Evolutionary conservation across 2,888 invertebrate genomes (phyloP), one percentile per base, ranked within the genome.

Genomic region (Pardosa pseudoannulata): DNA sequence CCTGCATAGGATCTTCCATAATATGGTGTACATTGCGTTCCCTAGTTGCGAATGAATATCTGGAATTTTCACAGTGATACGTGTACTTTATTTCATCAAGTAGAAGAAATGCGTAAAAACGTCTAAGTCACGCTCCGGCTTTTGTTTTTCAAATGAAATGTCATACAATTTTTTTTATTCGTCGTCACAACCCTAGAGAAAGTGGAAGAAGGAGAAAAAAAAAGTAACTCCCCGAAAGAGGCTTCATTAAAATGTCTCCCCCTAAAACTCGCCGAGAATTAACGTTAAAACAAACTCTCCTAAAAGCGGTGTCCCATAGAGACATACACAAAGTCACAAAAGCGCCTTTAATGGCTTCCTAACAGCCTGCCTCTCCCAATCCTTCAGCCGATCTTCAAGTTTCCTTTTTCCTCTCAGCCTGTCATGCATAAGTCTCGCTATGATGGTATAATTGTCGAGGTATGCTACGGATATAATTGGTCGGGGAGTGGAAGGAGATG

Each of bases 401-500:
- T 36, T 78, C n/a, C 32, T 56, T 75, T 70, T 56, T 16, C 71
- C 36, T 65, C 70, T 71, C 50, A 64, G 70, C 13, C 36, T 72
- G 62, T 23, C 36, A 79, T 56, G 65, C 67, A 83, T 50, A 73
- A 78, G 67, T 73, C 78, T 72, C 65, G 67, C 29, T 64, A 31
- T 56, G 46, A 71, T 72, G 50, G n/a, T 16, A 68, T 85, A 85
- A 85, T 85, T 85, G 83, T 72, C 68, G 73, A 56, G 78, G 67
- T 50, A 78, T 78, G 72, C 56, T 23, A 64, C 64, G 78, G 72
- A 62, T 67, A 79, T 85, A 85, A 85, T 85, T 85, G 83, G 78
- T 78, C 72, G 64, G 32, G 65, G 36, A 50, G 41, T 7, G 36
- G 36, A 36, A 5, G 5, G 9, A 36, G 36, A 71, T 56, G 71